phyloP scores from a whole-genome alignment of 23 tunicate genomes.

The Clavelina lepadiformis region DNA sequence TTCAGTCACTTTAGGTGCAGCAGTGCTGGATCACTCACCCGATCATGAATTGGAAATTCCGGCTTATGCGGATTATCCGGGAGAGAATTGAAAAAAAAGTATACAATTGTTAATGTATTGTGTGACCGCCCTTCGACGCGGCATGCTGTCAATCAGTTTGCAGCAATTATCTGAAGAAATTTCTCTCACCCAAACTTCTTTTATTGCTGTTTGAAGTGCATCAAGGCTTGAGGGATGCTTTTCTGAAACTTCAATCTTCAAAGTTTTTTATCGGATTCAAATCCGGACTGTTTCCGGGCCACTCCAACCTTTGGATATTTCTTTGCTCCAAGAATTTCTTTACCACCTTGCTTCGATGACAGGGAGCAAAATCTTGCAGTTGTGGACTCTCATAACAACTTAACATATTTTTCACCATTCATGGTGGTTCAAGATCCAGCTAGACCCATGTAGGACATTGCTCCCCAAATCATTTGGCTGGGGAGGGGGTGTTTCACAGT shows the following conservation, averaged over 20 bases:
- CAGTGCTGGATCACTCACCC: no score
- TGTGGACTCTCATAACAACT: constrained; percentile 14
- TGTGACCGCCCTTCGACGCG: constrained; percentile 32
- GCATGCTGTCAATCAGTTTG: constrained; percentile 9
- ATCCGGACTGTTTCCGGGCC: constrained; percentile 24
- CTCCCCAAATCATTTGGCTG: constrained; percentile 25
- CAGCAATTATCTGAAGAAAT: constrained; percentile 11
- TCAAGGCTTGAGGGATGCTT: constrained; percentile 18
- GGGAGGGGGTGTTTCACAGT: constrained; percentile 6
- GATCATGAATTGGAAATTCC: no score
- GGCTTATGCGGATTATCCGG: no score
- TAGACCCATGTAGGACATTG: constrained; percentile 4
- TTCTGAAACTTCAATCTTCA: constrained; percentile 10
- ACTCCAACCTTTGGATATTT: constrained; percentile 29
- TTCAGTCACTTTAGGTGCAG: no score
- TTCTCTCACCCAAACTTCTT: constrained; percentile 24
- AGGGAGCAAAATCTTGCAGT: constrained; percentile 26
- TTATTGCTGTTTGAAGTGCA: constrained; percentile 25
- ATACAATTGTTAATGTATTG: constrained; percentile 2
- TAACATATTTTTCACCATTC: constrained; percentile 16
- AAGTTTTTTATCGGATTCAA: constrained; percentile 26
- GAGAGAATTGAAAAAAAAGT: constrained; percentile 7
- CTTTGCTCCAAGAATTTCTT: constrained; percentile 28
- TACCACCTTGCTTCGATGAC: constrained; percentile 26
- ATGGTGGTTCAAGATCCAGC: constrained; percentile 17